Evolutionary conservation across 1,140 invertebrate genomes (phyloP), one percentile per base, ranked within the genome.

Genomic region (Halesus radiatus): DNA sequence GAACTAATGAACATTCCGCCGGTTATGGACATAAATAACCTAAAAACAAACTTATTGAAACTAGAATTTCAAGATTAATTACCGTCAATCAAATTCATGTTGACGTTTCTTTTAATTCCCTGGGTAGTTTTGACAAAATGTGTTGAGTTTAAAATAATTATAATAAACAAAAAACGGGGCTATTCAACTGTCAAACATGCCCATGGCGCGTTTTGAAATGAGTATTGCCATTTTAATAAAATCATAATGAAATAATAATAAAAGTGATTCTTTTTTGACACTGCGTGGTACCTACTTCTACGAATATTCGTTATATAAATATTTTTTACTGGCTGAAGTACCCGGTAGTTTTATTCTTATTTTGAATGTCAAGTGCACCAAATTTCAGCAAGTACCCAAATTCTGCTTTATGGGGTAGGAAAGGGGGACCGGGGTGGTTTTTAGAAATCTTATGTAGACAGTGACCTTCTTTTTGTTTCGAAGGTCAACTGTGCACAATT

Each of bases 51-150:
- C 16, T 29, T n/a, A 74, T 32, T 15, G 7, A 3, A 16, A 74
- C 4, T 16, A 29, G 7, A 52, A 56, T 56, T n/a, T 77, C 16
- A 18, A 13, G 22, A 54, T 5, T 15, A 18, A 32, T 78, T 72
- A 78, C 76, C 76, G n/a, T 78, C 76, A 22, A 78, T 68, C 52
- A 54, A 70, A 78, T 78, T 53, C 76, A 78, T 78, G 1, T 70
- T 72, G 52, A 4, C 1, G 15, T 23, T 72, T 23, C 15, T 70
- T 56, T 66, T 68, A 52, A 32, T 56, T 78, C 1, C 54, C 32
- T 2, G 7, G 66, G 23, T 15, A 3, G 10, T 70, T 58, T 23
- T 58, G 50, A 13, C 16, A 58, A 37, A n/a, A 70, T n/a, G 18
- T 37, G 50, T 68, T 32, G 45, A 54, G 10, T 13, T 45, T 45